phyloP scores from a whole-genome alignment of 30 jellyfish, hydroid and myxozoan species.

The Nemopilema nomurai region DNA sequence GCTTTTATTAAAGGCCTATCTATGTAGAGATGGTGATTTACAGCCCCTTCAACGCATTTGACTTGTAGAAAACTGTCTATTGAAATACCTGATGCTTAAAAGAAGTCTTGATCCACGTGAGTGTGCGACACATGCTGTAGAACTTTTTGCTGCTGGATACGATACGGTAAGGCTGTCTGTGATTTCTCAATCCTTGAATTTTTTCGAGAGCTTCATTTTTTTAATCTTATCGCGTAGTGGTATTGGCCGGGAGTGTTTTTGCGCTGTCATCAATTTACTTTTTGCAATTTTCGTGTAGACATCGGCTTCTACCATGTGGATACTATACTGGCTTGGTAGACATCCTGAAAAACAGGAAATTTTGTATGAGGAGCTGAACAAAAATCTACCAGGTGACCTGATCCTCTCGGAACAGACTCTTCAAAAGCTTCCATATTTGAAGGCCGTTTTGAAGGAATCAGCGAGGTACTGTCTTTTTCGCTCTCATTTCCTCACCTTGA shows the following conservation, averaged over 20 bases:
- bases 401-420: constrained; percentile 10
- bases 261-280: neutral
- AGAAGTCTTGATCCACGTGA: neutral
- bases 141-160: constrained; percentile 25
- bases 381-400: constrained; percentile 3
- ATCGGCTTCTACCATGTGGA: constrained; percentile 25
- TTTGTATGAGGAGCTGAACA: constrained; percentile 27
- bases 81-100: constrained; percentile 10
- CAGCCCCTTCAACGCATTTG: no score
- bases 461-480: no score
- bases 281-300: constrained; percentile 46
- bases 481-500: no score
- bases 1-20: no score
- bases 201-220: no score
- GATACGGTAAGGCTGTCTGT: constrained; percentile 7
- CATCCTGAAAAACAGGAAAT: constrained; percentile 50
- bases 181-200: no score
- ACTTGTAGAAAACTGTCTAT: neutral
- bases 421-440: constrained; percentile 47
- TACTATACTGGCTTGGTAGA: constrained; percentile 49
- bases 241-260: no score
- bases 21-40: no score
- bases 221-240: no score
- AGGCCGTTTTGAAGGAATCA: constrained; percentile 51
- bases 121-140: constrained; percentile 19